These are phyloP conservation scores for Poeciliopsis occidentalis DNA, from an alignment of 2,113 vertebrate species.

Conservation along the genomic window DNA sequence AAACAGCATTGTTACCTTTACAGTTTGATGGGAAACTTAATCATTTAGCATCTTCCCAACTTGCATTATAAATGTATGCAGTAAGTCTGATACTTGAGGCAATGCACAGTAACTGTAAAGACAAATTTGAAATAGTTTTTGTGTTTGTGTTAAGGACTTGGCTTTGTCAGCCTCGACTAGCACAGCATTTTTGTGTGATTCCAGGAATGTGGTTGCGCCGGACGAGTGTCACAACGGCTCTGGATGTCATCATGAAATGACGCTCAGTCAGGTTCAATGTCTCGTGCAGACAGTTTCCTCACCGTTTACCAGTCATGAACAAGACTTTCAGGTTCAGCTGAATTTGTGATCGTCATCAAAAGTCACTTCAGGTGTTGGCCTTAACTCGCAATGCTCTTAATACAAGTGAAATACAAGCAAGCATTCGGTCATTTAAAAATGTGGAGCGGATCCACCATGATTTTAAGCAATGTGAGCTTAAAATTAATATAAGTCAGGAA, in stretches of 20 bases:
- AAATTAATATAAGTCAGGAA: too few species aligned
- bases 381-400: neutral
- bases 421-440: neutral
- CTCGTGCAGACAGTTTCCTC: conserved; percentile 72
- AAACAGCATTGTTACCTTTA: neutral
- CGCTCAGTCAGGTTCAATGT: conserved; percentile 83
- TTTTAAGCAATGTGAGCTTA: too few species aligned
- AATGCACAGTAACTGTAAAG: neutral
- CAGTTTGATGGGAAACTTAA: neutral
- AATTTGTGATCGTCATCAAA: conserved; percentile 12
- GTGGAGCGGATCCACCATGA: too few species aligned
- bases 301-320: conserved; percentile 76
- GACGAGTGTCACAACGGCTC: conserved; percentile 54
- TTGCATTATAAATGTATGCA: neutral
- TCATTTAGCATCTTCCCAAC: neutral
- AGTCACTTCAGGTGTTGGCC: neutral
- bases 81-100: neutral
- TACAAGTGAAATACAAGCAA: neutral
- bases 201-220: neutral
- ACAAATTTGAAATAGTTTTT: neutral
- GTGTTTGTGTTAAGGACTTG: neutral
- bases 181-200: neutral
- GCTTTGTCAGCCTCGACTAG: neutral
- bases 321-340: conserved; percentile 80
- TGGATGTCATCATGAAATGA: conserved; percentile 78